Evolutionary conservation across 2,113 vertebrate genomes (phyloP).

Genomic region (Perccottus glenii): DNA sequence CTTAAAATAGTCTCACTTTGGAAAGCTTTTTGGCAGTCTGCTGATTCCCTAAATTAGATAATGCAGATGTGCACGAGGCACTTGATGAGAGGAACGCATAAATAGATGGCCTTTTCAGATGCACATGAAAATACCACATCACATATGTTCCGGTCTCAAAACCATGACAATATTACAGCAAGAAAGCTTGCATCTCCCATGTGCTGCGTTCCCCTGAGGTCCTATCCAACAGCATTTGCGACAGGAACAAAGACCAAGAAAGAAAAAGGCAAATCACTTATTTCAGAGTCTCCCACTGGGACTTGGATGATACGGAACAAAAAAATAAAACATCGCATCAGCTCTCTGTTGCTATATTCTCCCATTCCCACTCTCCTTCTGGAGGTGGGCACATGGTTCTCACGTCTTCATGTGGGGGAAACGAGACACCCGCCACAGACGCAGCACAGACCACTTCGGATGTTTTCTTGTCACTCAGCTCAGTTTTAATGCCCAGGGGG

Average conservation of each 20-base stretch:
- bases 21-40: not conserved
- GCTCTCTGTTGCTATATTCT: conserved; percentile 24
- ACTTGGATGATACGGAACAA: conserved; percentile 32
- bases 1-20: not conserved
- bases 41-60: conserved; percentile 3
- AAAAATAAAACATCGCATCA: too few relatives aligned
- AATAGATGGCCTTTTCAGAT: conserved; percentile 1
- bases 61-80: not conserved
- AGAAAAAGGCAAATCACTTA: conserved; percentile 40
- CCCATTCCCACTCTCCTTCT: conserved; percentile 18
- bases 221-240: conserved; percentile 6
- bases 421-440: too few relatives aligned
- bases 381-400: conserved; percentile 15
- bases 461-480: too few relatives aligned
- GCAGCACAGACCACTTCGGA: too few relatives aligned
- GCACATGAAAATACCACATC: not conserved
- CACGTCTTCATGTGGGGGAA: not conserved
- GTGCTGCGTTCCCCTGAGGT: conserved; percentile 25
- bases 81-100: not conserved
- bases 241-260: conserved; percentile 40
- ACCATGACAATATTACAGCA: not conserved
- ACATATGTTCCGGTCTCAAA: not conserved
- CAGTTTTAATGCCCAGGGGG: not conserved
- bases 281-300: conserved; percentile 42
- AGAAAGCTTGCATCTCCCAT: conserved; percentile 16